Evolutionary conservation across 2,888 invertebrate genomes (phyloP).

Genomic region (Parnassius glacialis): DNA sequence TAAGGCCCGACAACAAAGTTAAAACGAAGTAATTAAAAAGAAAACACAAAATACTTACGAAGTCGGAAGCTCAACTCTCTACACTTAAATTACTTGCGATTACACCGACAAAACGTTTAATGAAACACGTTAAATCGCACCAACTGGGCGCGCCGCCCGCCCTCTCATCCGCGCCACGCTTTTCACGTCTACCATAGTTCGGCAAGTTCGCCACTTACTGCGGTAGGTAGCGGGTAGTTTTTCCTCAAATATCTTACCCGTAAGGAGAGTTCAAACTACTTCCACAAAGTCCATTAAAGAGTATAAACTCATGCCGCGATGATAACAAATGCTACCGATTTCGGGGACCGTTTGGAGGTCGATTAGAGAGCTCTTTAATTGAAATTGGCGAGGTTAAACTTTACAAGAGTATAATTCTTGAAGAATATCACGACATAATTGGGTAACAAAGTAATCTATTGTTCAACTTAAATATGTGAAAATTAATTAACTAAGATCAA

Average conservation of each 20-base stretch:
- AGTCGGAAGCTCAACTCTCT: conserved; percentile 80
- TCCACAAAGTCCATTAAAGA: conserved; percentile 78
- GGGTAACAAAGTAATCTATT: conserved; percentile 26
- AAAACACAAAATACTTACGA: conserved; percentile 81
- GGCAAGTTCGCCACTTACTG: conserved; percentile 73
- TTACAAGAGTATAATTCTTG: conserved; percentile 38
- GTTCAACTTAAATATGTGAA: neutral
- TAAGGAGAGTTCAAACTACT: conserved; percentile 79
- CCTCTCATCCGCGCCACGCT: conserved; percentile 36
- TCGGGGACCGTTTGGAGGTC: conserved; percentile 66
- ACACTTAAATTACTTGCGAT: conserved; percentile 81
- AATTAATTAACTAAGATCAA: too few relatives aligned
- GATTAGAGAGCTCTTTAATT: conserved; percentile 74
- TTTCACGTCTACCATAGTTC: conserved; percentile 58
- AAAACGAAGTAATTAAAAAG: conserved; percentile 81
- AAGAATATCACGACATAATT: conserved; percentile 12
- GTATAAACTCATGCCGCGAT: conserved; percentile 72
- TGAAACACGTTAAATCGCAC: conserved; percentile 79
- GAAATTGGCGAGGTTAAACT: conserved; percentile 58
- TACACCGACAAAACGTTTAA: conserved; percentile 81
- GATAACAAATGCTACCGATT: conserved; percentile 75
- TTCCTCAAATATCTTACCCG: conserved; percentile 79
- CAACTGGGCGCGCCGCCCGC: conserved; percentile 62
- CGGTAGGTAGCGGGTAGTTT: conserved; percentile 73
- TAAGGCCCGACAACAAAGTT: conserved; percentile 78